A percentile compares a stretch with the other conserved stretches of the same genome.
These are phyloP conservation scores for Lingula anatina DNA, from an alignment of 2,888 invertebrate species.

Conservation along the genomic window DNA sequence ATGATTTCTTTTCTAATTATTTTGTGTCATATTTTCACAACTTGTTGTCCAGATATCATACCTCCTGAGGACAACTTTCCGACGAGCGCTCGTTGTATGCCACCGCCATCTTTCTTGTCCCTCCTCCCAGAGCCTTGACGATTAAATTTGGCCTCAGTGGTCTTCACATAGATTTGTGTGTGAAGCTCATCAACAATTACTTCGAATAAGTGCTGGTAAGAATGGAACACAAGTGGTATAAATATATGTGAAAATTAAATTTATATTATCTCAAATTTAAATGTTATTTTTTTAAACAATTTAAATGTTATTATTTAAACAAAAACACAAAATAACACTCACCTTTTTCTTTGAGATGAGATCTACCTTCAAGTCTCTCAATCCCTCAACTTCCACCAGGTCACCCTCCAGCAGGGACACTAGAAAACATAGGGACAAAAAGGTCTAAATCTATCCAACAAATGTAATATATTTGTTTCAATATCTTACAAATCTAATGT, in stretches of 20 bases:
- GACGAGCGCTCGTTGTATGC: too few relatives aligned
- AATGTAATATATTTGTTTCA: neutral
- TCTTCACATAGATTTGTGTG: slow-evolving; percentile 66
- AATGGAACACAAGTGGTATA: slow-evolving; percentile 11
- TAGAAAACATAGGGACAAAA: slow-evolving; percentile 28
- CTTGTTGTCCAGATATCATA: too few relatives aligned
- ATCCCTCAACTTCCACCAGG: slow-evolving; percentile 75
- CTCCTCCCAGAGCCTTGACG: slow-evolving; percentile 31
- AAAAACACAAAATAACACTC: too few relatives aligned
- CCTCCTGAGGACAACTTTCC: too few relatives aligned
- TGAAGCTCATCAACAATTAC: slow-evolving; percentile 69
- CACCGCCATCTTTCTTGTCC: slow-evolving; percentile 14
- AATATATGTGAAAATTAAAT: too few relatives aligned
- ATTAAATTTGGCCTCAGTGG: slow-evolving; percentile 56
- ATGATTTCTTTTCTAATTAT: too few relatives aligned
- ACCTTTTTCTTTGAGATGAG: slow-evolving; percentile 66
- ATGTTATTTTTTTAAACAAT: too few relatives aligned
- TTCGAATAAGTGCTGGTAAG: slow-evolving; percentile 62
- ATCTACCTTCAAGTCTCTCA: slow-evolving; percentile 73
- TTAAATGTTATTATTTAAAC: too few relatives aligned
- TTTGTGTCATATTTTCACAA: too few relatives aligned
- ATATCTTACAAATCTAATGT: neutral
- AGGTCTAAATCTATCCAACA: neutral
- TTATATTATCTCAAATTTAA: too few relatives aligned
- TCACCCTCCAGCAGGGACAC: slow-evolving; percentile 68